A percentile compares a stretch with the other conserved stretches of the same genome.
These are phyloP conservation scores for Oceanodroma tethys DNA, from an alignment of 2,113 vertebrate species.

Conservation along the genomic window DNA sequence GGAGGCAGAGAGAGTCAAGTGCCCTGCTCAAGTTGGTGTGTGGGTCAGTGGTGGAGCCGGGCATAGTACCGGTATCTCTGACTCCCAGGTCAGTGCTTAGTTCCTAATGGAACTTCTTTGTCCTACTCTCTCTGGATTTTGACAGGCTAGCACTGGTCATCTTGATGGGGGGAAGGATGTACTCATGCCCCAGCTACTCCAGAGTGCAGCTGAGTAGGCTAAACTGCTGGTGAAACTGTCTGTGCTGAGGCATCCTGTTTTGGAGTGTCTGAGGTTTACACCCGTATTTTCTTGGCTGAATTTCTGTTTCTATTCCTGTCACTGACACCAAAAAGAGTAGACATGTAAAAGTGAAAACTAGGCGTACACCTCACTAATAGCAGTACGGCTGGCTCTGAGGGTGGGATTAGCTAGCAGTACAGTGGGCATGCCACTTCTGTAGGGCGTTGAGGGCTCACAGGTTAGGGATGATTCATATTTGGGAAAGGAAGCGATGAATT, in stretches of 20 bases:
- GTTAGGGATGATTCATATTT: not conserved
- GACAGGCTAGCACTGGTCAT: not conserved
- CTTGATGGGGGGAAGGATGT: not conserved
- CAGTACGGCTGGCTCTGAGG: not conserved
- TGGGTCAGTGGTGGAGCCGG: not conserved
- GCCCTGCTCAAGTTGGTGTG: not conserved
- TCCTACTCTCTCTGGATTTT: not conserved
- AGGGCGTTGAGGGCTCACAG: not conserved
- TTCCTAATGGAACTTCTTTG: not conserved
- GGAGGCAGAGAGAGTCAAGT: not conserved
- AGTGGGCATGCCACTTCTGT: accelerated
- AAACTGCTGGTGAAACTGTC: not conserved
- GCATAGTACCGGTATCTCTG: not conserved
- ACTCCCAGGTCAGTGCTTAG: not conserved
- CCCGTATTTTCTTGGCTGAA: not conserved
- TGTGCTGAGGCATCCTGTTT: not conserved
- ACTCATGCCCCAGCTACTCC: not conserved
- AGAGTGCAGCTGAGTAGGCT: not conserved
- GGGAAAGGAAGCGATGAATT: not conserved
- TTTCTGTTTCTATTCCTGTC: not conserved
- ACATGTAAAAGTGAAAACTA: not conserved
- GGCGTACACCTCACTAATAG: not conserved
- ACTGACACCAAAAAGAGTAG: not conserved
- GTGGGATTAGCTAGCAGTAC: not conserved
- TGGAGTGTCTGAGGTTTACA: not conserved